Conservation (phyloP, 2,888 invertebrate genomes). For the Caenorhabditis doughertyi region DNA sequence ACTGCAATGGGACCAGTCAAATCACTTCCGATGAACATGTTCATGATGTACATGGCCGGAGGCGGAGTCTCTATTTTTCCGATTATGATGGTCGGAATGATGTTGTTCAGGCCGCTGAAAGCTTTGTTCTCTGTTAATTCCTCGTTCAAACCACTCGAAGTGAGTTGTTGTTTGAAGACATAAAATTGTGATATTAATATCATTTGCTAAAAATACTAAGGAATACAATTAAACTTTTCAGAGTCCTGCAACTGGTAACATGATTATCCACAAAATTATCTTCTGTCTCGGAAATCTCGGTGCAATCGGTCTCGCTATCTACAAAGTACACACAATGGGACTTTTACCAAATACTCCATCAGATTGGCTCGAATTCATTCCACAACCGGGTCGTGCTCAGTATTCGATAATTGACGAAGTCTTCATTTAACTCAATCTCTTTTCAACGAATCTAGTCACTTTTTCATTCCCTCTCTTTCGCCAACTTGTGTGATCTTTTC, state of each 20-base stretch:
- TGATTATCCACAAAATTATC: conserved; percentile 80
- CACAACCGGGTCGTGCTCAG: conserved; percentile 69
- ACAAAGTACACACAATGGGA: conserved; percentile 82
- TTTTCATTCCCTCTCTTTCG: conserved; percentile 35
- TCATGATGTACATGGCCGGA: conserved; percentile 98
- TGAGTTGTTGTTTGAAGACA: conserved; percentile 6
- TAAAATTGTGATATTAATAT: too few species aligned
- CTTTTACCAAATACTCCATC: conserved; percentile 82
- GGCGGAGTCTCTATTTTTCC: conserved; percentile 93
- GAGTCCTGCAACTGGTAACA: conserved; percentile 74
- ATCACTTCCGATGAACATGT: conserved; percentile 91
- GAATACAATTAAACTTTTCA: conserved; percentile 54
- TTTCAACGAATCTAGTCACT: conserved; percentile 32
- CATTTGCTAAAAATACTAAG: too few species aligned
- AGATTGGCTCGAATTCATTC: conserved; percentile 77
- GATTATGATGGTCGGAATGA: conserved; percentile 99
- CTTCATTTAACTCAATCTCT: conserved; percentile 21
- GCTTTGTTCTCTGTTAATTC: conserved; percentile 91
- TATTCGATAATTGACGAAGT: conserved; percentile 67
- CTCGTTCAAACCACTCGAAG: conserved; percentile 83
- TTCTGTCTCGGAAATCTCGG: conserved; percentile 80
- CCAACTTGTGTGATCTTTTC: conserved; percentile 31
- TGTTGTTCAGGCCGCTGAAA: conserved; percentile 95
- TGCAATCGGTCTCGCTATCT: conserved; percentile 80
- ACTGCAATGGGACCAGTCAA: conserved; percentile 82